A percentile compares a stretch with the other conserved stretches of the same genome.
These are phyloP conservation scores for Dendrocincla tyrannina DNA, from an alignment of 2,797 vertebrate genomes.

Conservation along the genomic window DNA sequence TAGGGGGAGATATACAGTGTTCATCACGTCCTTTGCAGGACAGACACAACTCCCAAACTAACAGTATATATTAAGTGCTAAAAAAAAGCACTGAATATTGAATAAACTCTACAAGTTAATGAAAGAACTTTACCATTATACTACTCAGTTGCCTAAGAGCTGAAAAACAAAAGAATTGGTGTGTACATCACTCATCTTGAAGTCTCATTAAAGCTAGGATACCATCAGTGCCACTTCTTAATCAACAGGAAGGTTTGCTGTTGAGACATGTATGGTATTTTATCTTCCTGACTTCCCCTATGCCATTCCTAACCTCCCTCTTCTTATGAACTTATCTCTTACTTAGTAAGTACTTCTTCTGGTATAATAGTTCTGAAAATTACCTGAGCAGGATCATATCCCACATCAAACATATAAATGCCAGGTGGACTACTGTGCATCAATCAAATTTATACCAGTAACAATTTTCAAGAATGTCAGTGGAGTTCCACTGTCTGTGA, in stretches of 20 bases:
- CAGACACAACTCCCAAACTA: background rate
- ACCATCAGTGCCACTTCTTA: constrained; percentile 5
- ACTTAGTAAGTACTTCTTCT: background rate
- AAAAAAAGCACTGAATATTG: background rate
- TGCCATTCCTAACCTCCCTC: background rate
- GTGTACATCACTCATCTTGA: constrained; percentile 30
- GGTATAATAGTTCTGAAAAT: background rate
- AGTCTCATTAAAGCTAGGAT: constrained; percentile 51
- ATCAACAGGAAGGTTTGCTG: constrained; percentile 23
- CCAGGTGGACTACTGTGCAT: background rate
- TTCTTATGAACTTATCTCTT: background rate
- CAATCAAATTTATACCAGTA: background rate
- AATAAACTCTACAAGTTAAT: background rate
- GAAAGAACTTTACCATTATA: background rate
- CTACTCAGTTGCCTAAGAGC: background rate
- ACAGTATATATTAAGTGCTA: background rate
- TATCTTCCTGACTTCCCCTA: constrained; percentile 23
- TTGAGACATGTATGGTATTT: constrained; percentile 23
- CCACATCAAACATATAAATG: background rate
- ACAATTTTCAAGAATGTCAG: background rate
- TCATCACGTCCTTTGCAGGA: background rate
- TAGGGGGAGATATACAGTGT: background rate
- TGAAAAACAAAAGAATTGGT: constrained; percentile 27
- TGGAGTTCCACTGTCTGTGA: background rate
- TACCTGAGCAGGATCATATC: background rate